These are phyloP conservation scores for Pseudomyrmex flavicornis DNA, from an alignment of 1,140 invertebrate genomes.

Conservation along the genomic window DNA sequence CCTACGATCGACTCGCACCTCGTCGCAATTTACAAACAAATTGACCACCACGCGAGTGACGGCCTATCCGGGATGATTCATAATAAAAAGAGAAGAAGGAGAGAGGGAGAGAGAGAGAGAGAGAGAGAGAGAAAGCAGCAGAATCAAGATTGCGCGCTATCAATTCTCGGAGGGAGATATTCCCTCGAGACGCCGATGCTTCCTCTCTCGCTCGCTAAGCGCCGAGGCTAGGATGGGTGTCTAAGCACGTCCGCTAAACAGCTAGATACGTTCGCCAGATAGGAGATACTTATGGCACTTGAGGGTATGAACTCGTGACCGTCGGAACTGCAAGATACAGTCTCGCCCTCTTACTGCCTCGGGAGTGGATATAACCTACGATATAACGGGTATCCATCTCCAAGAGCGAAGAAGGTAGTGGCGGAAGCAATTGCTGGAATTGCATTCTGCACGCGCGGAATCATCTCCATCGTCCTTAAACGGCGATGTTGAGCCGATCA, in stretches of 20 bases:
- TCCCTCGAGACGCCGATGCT: slow-evolving; percentile 18
- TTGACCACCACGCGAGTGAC: slow-evolving; percentile 7
- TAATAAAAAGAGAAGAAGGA: neutral
- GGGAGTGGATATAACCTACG: slow-evolving; percentile 59
- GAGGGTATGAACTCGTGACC: slow-evolving; percentile 77
- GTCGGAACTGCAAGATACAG: slow-evolving; percentile 63
- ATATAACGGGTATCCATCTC: slow-evolving; percentile 62
- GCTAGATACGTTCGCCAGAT: slow-evolving; percentile 77
- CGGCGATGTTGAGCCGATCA: slow-evolving; percentile 29
- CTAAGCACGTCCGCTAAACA: slow-evolving; percentile 78
- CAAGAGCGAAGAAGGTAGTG: neutral
- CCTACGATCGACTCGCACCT: slow-evolving; percentile 1
- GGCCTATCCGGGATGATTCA: slow-evolving; percentile 33
- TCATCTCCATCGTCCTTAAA: slow-evolving; percentile 18
- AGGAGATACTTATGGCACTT: slow-evolving; percentile 79
- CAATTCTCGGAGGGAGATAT: slow-evolving; percentile 56
- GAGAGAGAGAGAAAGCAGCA: neutral
- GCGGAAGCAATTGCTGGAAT: slow-evolving; percentile 52
- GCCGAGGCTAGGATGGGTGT: slow-evolving; percentile 66
- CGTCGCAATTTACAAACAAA: slow-evolving; percentile 52
- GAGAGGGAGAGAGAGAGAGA: neutral
- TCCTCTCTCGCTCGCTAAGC: slow-evolving; percentile 29
- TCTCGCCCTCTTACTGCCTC: slow-evolving; percentile 63
- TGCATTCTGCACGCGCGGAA: slow-evolving; percentile 20
- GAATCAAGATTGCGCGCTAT: slow-evolving; percentile 39